These are phyloP conservation scores for Bemisia tabaci DNA, from an alignment of 1,140 invertebrate species.

Conservation along the genomic window DNA sequence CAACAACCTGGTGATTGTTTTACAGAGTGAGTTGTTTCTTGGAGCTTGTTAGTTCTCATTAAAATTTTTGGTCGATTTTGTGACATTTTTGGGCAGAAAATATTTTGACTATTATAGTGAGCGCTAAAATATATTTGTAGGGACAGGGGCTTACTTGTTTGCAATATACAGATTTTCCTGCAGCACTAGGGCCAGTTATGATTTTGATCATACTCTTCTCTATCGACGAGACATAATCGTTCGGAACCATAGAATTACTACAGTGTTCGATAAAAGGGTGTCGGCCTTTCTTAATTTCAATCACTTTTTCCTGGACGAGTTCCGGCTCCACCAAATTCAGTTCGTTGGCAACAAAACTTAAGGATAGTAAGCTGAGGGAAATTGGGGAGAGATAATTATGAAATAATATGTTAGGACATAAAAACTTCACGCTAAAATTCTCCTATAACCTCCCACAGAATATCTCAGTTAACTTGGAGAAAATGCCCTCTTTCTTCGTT, in stretches of 20 bases:
- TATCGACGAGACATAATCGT: constrained; percentile 45
- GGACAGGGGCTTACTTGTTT: constrained; percentile 24
- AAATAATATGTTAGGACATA: no score
- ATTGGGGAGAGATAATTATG: neutral
- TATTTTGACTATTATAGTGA: no score
- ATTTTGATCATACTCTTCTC: constrained; percentile 48
- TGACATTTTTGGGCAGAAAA: no score
- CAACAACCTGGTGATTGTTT: no score
- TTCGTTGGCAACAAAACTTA: constrained; percentile 52
- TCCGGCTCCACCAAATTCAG: constrained; percentile 54
- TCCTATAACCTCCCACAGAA: no score
- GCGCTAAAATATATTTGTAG: no score
- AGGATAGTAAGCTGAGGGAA: constrained; percentile 49
- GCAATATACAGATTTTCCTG: constrained; percentile 84
- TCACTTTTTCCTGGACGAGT: constrained; percentile 36
- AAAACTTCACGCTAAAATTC: no score
- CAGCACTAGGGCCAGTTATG: constrained; percentile 77
- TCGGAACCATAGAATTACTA: constrained; percentile 53
- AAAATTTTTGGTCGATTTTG: no score
- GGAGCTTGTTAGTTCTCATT: no score
- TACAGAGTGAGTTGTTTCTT: no score
- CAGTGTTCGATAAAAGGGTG: constrained; percentile 64
- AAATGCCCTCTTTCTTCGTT: no score
- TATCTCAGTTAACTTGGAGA: no score
- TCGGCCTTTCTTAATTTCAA: constrained; percentile 54